Evolutionary conservation across 2,797 vertebrate species (phyloP).

Genomic region (Sarcophilus harrisii): DNA sequence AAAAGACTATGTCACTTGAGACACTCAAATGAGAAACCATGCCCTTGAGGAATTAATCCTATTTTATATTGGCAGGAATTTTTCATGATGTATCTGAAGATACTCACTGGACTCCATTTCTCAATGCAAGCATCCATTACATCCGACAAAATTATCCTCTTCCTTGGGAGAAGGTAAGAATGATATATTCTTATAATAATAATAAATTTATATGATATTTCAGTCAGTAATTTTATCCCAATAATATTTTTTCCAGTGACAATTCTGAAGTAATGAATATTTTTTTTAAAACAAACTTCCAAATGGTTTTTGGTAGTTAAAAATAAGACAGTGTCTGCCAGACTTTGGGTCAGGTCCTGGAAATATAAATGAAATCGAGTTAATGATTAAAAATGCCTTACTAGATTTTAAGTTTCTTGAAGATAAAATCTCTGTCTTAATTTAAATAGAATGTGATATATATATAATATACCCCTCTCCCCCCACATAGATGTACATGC

Average conservation of each 20-base stretch:
- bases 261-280: neutral
- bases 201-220: neutral
- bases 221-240: neutral
- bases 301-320: neutral
- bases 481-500: neutral
- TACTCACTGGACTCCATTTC: slow-evolving; percentile 88
- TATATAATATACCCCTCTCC: neutral
- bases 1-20: neutral
- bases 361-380: neutral
- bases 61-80: slow-evolving; percentile 77
- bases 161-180: slow-evolving; percentile 86
- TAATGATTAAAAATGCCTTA: neutral
- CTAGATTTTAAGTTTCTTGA: neutral
- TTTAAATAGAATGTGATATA: neutral
- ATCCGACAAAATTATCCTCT: slow-evolving; percentile 85
- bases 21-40: neutral
- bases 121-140: slow-evolving; percentile 84
- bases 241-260: neutral
- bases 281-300: neutral
- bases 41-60: neutral
- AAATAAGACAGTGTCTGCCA: neutral
- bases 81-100: slow-evolving; percentile 87
- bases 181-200: neutral
- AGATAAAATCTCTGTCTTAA: neutral
- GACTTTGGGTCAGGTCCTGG: neutral